Evolutionary conservation across 2,797 vertebrate genomes (phyloP).

Genomic region (Hypotaenidia philippensis): DNA sequence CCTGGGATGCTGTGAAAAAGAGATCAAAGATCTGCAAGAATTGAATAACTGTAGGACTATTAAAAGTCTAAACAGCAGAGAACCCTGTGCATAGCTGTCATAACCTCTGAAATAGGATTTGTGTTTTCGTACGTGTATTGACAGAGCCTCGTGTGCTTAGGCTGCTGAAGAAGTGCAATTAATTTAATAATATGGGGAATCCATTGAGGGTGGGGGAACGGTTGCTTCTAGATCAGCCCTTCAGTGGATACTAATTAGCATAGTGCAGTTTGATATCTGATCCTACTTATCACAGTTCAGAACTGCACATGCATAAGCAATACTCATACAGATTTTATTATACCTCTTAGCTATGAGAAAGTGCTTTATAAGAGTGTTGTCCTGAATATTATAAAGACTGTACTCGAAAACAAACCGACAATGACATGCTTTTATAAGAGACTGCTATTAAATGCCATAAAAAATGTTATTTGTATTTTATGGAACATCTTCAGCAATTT

Average conservation of each 20-base stretch:
- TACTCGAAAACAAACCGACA: slow-evolving; percentile 20
- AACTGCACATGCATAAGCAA: slow-evolving; percentile 2
- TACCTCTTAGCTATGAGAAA: background rate
- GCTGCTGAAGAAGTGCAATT: slow-evolving; percentile 18
- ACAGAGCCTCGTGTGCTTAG: background rate
- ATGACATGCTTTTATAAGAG: slow-evolving; percentile 27
- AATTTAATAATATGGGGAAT: background rate
- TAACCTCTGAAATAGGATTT: background rate
- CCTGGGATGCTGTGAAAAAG: background rate
- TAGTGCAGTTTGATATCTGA: slow-evolving; percentile 14
- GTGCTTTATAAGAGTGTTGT: slow-evolving; percentile 16
- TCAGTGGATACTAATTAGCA: slow-evolving; percentile 24
- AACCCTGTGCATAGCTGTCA: background rate
- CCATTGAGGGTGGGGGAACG: background rate
- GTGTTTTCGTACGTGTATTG: background rate
- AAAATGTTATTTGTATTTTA: slow-evolving; percentile 38
- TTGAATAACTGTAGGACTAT: background rate
- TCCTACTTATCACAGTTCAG: slow-evolving; percentile 3
- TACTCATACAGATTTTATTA: slow-evolving; percentile 24
- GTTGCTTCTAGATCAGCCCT: background rate
- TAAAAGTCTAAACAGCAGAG: background rate
- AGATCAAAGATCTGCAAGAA: background rate
- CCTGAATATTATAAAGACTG: background rate
- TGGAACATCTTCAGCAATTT: slow-evolving; percentile 24
- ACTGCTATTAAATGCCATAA: slow-evolving; percentile 34